Evolutionary conservation across 2,113 vertebrate genomes (phyloP).

Genomic region (Lepisosteus osseus): DNA sequence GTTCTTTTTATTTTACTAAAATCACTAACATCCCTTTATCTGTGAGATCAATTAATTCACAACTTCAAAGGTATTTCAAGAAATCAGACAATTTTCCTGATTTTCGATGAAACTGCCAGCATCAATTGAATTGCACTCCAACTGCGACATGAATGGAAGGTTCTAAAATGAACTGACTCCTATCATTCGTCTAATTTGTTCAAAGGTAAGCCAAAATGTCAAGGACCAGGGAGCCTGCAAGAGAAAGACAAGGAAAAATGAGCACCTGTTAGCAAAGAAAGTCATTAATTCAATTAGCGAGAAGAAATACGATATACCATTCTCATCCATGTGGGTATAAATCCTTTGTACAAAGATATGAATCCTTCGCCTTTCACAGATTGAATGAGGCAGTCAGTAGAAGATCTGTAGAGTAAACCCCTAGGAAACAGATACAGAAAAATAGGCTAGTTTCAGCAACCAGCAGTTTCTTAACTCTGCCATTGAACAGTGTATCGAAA

Average conservation of each 20-base stretch:
- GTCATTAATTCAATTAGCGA: too few relatives aligned
- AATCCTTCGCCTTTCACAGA: conserved; percentile 73
- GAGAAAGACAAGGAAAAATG: conserved; percentile 35
- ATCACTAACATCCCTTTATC: too few relatives aligned
- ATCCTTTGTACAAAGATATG: conserved; percentile 80
- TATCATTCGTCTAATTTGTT: conserved; percentile 72
- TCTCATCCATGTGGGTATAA: conserved; percentile 79
- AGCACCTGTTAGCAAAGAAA: too few relatives aligned
- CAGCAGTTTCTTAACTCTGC: background rate
- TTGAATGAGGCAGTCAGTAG: conserved; percentile 72
- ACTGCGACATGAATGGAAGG: background rate
- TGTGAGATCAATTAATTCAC: too few relatives aligned
- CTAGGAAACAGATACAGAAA: conserved; percentile 43
- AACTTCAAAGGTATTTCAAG: too few relatives aligned
- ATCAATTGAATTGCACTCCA: too few relatives aligned
- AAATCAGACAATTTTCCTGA: too few relatives aligned
- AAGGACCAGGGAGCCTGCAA: conserved; percentile 82
- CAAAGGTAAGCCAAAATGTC: conserved; percentile 82
- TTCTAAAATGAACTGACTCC: conserved; percentile 75
- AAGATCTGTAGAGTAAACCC: conserved; percentile 77
- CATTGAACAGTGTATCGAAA: background rate
- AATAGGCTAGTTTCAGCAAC: background rate
- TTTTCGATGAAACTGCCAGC: too few relatives aligned
- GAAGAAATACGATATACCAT: conserved; percentile 63
- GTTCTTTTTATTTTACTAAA: too few relatives aligned